Evolutionary conservation across 1,140 invertebrate species (phyloP).

Genomic region (Drosophila tropicalis): DNA sequence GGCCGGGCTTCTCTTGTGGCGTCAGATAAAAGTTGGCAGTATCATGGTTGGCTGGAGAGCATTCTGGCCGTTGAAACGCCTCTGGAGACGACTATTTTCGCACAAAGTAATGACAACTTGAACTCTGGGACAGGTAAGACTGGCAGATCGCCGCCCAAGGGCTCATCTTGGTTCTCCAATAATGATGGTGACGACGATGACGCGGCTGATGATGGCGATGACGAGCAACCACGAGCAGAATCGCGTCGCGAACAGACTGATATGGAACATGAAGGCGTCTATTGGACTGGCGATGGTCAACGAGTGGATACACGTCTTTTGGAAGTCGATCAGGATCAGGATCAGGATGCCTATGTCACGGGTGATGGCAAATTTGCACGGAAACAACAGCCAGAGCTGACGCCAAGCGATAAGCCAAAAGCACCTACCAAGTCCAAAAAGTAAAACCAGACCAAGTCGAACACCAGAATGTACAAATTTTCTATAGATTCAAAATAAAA

Average conservation of each 20-base stretch:
- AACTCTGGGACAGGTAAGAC: too few species aligned
- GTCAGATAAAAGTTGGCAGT: not conserved
- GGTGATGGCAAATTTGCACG: not conserved
- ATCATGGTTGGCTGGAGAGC: not conserved
- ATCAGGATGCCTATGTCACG: not conserved
- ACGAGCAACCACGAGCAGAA: not conserved
- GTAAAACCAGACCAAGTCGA: not conserved
- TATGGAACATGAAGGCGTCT: not conserved
- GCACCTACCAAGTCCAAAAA: not conserved
- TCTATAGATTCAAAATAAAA: not conserved
- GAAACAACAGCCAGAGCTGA: not conserved
- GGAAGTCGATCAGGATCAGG: not conserved
- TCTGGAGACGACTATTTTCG: not conserved
- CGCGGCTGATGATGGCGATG: not conserved
- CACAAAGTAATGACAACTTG: too few species aligned
- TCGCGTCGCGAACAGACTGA: not conserved
- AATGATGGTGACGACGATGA: not conserved
- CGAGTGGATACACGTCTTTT: slow-evolving; percentile 1
- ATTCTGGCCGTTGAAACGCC: not conserved
- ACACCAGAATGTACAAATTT: not conserved
- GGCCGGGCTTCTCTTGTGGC: too few species aligned
- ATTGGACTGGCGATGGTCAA: slow-evolving; percentile 16
- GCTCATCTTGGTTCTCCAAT: not conserved
- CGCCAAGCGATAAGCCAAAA: not conserved
- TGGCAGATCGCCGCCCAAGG: too few species aligned